Percentiles rank a stretch among this genome's conserved stretches.
These are phyloP conservation scores for Sebastiscus albofasciatus DNA, from an alignment of 2,797 vertebrate genomes.

Conservation along the genomic window DNA sequence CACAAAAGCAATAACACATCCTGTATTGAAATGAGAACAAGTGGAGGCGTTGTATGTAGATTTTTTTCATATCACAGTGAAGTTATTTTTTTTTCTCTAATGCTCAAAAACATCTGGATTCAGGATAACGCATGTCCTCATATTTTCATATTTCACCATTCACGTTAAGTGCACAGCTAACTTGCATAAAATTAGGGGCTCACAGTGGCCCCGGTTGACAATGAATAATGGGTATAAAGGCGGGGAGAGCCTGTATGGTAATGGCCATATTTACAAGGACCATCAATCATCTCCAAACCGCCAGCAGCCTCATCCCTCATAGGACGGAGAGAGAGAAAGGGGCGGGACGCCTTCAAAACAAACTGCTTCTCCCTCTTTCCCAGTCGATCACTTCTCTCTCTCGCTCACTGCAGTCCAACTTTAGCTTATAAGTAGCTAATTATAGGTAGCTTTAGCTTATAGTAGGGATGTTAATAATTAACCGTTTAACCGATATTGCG, in stretches of 20 bases:
- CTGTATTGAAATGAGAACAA: conserved; percentile 43
- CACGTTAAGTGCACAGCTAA: conserved; percentile 64
- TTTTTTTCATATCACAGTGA: conserved; percentile 7
- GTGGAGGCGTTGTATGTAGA: conserved; percentile 22
- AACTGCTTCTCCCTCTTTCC: conserved; percentile 33
- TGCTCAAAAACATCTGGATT: not conserved
- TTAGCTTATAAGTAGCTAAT: too few relatives aligned
- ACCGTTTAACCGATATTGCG: too few relatives aligned
- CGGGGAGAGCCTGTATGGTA: conserved; percentile 72
- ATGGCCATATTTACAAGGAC: conserved; percentile 77
- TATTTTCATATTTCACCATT: conserved; percentile 49
- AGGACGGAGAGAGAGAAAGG: conserved; percentile 50
- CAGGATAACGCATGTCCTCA: not conserved
- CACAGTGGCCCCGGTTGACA: conserved; percentile 66
- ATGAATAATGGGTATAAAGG: conserved; percentile 75
- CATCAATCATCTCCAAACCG: conserved; percentile 78
- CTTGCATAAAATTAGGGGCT: conserved; percentile 73
- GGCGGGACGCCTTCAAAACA: conserved; percentile 59
- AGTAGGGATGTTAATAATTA: too few relatives aligned
- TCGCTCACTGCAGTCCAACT: conserved; percentile 17
- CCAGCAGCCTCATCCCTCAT: conserved; percentile 65
- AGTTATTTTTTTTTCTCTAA: not conserved
- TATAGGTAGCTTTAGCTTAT: too few relatives aligned
- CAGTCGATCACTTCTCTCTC: not conserved
- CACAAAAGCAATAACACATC: conserved; percentile 44